phyloP scores from a whole-genome alignment of 2,113 vertebrate species.

The Ploceus nigricollis region DNA sequence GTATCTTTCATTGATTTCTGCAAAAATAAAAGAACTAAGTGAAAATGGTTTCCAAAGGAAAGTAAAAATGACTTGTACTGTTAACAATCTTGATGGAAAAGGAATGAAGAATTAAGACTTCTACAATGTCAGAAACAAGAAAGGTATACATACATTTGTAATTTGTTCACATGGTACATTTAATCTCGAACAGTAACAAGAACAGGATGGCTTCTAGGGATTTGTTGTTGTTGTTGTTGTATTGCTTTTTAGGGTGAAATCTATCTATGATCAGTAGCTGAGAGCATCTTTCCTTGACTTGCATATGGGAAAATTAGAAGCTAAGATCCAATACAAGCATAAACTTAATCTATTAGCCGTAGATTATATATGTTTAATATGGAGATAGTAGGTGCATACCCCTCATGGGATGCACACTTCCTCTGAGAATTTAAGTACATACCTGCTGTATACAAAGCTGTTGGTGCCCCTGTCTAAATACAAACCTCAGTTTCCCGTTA shows the following conservation, averaged over 20 bases:
- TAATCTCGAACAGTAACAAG: background rate
- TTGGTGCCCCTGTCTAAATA: background rate
- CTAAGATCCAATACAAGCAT: background rate
- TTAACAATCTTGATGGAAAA: background rate
- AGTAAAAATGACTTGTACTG: background rate
- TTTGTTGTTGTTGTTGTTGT: background rate
- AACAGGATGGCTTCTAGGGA: background rate
- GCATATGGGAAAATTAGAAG: background rate
- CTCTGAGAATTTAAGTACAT: background rate
- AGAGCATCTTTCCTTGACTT: background rate
- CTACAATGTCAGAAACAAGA: background rate
- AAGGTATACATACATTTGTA: background rate
- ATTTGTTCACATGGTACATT: background rate
- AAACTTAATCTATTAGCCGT: background rate
- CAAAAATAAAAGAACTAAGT: constrained; percentile 17
- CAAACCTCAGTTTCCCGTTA: background rate
- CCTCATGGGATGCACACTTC: background rate
- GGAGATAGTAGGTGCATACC: background rate
- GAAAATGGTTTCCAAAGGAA: background rate
- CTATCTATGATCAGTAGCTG: background rate
- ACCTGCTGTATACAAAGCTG: background rate
- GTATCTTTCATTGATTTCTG: constrained; percentile 80
- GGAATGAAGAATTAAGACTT: background rate
- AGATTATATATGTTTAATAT: background rate
- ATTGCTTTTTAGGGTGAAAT: background rate